Conservation (phyloP, 1,140 invertebrate genomes). For the Panagrolaimus sp. region DNA sequence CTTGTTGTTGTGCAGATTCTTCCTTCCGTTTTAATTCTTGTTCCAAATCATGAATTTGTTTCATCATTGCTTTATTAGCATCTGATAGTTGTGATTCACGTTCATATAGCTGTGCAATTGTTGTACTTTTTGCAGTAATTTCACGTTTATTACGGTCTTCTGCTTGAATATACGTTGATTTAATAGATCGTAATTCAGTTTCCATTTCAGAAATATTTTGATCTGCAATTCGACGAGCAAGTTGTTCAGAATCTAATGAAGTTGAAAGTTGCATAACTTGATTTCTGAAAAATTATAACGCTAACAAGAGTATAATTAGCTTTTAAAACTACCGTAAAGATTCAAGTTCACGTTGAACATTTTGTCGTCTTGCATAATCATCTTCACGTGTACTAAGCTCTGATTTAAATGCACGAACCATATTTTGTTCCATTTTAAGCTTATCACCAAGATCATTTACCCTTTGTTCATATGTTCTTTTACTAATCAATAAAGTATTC, state of each 20-base stretch:
- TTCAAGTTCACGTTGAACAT: neutral
- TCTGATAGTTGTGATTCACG: constrained; percentile 23
- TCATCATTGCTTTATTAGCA: constrained; percentile 21
- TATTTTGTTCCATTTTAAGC: neutral
- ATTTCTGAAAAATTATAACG: neutral
- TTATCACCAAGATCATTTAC: constrained; percentile 26
- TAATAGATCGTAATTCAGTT: constrained; percentile 90
- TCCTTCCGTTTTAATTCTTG: constrained; percentile 18
- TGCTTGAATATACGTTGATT: constrained; percentile 88
- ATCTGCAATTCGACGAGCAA: constrained; percentile 34
- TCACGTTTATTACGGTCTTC: constrained; percentile 76
- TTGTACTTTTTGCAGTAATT: constrained; percentile 70
- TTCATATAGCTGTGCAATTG: constrained; percentile 61
- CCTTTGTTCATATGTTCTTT: constrained; percentile 14
- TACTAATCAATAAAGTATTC: neutral
- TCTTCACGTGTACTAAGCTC: neutral
- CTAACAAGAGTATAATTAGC: too few relatives aligned
- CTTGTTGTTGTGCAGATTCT: neutral
- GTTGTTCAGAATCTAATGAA: constrained; percentile 25
- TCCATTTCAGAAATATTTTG: constrained; percentile 64
- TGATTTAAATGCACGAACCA: constrained; percentile 1
- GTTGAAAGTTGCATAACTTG: constrained; percentile 11
- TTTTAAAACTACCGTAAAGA: neutral
- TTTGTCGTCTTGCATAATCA: neutral
- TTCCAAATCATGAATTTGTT: constrained; percentile 25